Conservation (phyloP, 2,888 invertebrate genomes). For the Harpalus rubripes region DNA sequence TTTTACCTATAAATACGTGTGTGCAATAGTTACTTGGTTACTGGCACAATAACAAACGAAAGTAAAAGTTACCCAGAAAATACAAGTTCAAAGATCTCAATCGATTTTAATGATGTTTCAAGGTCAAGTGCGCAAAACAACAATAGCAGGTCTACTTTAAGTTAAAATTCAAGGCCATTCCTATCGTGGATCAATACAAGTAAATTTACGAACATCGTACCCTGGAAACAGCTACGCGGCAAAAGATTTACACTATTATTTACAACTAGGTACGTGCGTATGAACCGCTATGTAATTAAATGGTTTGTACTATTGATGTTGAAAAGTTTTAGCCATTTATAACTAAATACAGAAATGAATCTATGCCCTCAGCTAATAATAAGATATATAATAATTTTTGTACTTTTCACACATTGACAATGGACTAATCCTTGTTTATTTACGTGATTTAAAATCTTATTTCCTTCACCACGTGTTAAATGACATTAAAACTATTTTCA, state of each 20-base stretch:
- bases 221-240: slow-evolving; percentile 44
- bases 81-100: slow-evolving; percentile 65
- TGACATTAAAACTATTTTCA: slow-evolving; percentile 58
- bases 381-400: slow-evolving; percentile 49
- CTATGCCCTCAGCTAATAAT: not conserved
- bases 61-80: slow-evolving; percentile 60
- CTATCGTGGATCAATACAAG: slow-evolving; percentile 65
- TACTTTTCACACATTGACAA: not conserved
- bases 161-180: slow-evolving; percentile 64
- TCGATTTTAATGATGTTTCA: slow-evolving; percentile 63
- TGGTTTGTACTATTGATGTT: slow-evolving; percentile 36
- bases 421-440: slow-evolving; percentile 41
- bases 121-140: slow-evolving; percentile 68
- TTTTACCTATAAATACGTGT: not conserved
- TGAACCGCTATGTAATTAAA: slow-evolving; percentile 22
- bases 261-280: not conserved
- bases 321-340: slow-evolving; percentile 32
- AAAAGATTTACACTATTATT: slow-evolving; percentile 26
- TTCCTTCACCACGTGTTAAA: slow-evolving; percentile 65
- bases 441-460: slow-evolving; percentile 33
- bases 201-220: slow-evolving; percentile 54
- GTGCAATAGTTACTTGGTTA: slow-evolving; percentile 2
- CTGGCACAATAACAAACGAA: slow-evolving; percentile 31
- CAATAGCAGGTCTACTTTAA: slow-evolving; percentile 66
- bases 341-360: not conserved